These are phyloP conservation scores for Drosophila kuntzei DNA, from an alignment of 2,888 invertebrate species.

Conservation along the genomic window DNA sequence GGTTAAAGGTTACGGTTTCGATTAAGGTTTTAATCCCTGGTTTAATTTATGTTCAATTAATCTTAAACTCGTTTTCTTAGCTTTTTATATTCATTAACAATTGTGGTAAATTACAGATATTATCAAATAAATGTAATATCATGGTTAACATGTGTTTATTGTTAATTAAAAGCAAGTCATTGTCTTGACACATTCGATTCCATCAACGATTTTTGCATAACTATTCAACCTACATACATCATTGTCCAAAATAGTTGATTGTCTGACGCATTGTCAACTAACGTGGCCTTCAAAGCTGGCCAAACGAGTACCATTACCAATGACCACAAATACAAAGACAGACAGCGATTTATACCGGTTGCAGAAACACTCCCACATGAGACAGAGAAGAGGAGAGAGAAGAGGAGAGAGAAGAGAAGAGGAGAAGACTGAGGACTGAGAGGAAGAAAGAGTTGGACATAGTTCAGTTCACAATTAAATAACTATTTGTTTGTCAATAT, in stretches of 20 bases:
- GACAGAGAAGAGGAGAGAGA: background rate
- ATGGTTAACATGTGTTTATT: slow-evolving; percentile 15
- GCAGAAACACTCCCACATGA: slow-evolving; percentile 45
- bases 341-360: slow-evolving; percentile 17
- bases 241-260: slow-evolving; percentile 31
- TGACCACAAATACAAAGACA: slow-evolving; percentile 30
- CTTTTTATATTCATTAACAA: no score
- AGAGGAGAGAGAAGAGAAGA: background rate
- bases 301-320: slow-evolving; percentile 45
- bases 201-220: slow-evolving; percentile 47
- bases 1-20: no score
- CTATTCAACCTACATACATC: slow-evolving; percentile 33
- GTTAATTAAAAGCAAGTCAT: slow-evolving; percentile 51
- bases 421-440: background rate
- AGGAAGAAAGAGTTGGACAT: background rate
- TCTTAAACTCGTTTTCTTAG: no score
- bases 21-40: no score
- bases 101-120: background rate
- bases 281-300: slow-evolving; percentile 54
- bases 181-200: slow-evolving; percentile 13
- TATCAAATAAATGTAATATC: slow-evolving; percentile 3
- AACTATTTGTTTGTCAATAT: slow-evolving; percentile 15
- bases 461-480: slow-evolving; percentile 10
- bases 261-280: slow-evolving; percentile 41
- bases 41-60: no score